Evolutionary conservation across 1,140 invertebrate genomes (phyloP).

Genomic region (Trachelipus rathkii): DNA sequence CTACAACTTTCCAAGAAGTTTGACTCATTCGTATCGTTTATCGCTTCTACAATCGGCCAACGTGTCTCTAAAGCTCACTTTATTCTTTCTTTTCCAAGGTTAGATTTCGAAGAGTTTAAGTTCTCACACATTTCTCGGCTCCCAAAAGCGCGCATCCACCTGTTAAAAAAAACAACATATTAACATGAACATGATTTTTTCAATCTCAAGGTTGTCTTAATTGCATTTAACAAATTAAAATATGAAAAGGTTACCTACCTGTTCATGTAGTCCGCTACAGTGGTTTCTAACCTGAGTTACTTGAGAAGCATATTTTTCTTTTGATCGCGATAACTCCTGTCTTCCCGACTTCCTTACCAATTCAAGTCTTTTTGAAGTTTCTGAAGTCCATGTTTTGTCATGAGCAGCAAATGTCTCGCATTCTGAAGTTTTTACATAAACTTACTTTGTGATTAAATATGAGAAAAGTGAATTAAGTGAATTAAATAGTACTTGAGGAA

Average conservation of each 20-base stretch:
- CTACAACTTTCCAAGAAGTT: constrained; percentile 87
- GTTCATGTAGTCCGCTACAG: constrained; percentile 89
- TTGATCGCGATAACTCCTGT: constrained; percentile 60
- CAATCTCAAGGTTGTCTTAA: background rate
- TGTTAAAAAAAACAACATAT: constrained; percentile 49
- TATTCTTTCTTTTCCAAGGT: constrained; percentile 86
- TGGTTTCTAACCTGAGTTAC: constrained; percentile 79
- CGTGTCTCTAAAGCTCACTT: constrained; percentile 63
- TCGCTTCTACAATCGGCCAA: constrained; percentile 61
- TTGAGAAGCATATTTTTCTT: constrained; percentile 38
- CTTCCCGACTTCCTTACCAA: constrained; percentile 80
- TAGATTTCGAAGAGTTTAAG: constrained; percentile 88
- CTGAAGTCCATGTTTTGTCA: constrained; percentile 88
- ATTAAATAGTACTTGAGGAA: background rate
- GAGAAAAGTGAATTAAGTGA: constrained; percentile 22
- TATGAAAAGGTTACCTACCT: constrained; percentile 55
- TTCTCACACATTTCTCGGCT: constrained; percentile 96
- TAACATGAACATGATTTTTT: too few relatives aligned
- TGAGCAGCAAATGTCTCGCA: constrained; percentile 88
- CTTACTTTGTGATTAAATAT: constrained; percentile 5
- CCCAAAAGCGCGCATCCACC: constrained; percentile 97
- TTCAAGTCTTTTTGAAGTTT: constrained; percentile 87
- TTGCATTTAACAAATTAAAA: background rate
- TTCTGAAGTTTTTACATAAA: constrained; percentile 52
- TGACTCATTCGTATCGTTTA: constrained; percentile 71